Base-by-base conservation (phyloP, 1,140 invertebrate genomes). In the Ceratitis capitata region DNA sequence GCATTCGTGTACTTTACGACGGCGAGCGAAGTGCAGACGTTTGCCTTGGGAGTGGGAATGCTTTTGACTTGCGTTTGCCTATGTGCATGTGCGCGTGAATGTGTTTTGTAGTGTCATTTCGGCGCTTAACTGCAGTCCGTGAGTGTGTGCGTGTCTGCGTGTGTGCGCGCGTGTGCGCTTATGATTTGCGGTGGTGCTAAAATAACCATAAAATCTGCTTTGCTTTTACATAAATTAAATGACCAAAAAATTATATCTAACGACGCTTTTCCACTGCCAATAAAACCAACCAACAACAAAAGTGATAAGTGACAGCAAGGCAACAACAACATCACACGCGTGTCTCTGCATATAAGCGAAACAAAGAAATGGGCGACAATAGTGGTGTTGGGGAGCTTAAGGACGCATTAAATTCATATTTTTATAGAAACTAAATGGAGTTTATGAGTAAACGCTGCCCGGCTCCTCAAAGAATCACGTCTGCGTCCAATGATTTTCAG, bases 141-240 rank as follows among this genome's bases (percentile, higher is more conserved):
- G 16, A 9, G 23, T 26, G 23, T 47, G 16, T 82, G 74, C 42
- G 5, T 5, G 64, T 32, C 3, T 9, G 6, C 29, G 45, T 53
- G 23, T 53, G 26, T 83, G 47, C 42, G 82, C 6, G 14, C 4
- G 16, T 83, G 82, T 29, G 82, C 53, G 26, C 9, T n/a, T 83
- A 9, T 82, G 42, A 45, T 82, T 83, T 83, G 82, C 47, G 26
- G 45, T 83, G 85, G 85, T 86, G 85, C 83, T 86, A 86, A 82
- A 86, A 86, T 86, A 86, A 86, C 83, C 85, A 86, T 86, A 86
- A 86, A 84, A 86, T 84, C 83, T 83, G 64, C 47, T 84, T 82
- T 84, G 83, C 69, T 84, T 61, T 86, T 86, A 86, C 83, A 86
- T 86, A 86, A 86, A 86, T 86, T 86, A 86, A 86, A 86, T 86